Percentiles rank a stretch among this genome's conserved stretches.
phyloP scores from a whole-genome alignment of 1,140 invertebrate species.

The Heliconius himera region DNA sequence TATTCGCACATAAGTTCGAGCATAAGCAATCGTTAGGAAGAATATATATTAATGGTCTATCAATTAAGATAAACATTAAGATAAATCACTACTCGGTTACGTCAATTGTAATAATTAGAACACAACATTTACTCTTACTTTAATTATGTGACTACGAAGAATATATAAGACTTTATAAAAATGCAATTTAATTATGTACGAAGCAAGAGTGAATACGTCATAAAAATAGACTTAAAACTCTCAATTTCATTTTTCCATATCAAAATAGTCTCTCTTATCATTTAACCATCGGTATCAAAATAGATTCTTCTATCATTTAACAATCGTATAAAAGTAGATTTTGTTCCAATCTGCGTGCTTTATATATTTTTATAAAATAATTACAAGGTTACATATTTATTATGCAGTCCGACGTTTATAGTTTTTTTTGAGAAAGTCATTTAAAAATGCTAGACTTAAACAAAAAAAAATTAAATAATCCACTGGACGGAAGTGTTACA shows the following conservation, averaged over 20 bases:
- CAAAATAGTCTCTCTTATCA: conserved; percentile 7
- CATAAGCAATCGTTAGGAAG: not conserved
- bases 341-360: not conserved
- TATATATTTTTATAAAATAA: not conserved
- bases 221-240: not conserved
- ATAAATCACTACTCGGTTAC: not conserved
- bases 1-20: not conserved
- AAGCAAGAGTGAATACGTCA: not conserved
- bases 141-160: not conserved
- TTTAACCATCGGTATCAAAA: conserved; percentile 7
- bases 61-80: not conserved
- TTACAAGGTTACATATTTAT: not conserved
- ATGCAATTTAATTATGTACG: not conserved
- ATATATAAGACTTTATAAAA: not conserved
- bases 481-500: conserved; percentile 25
- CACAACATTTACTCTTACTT: conserved; percentile 1
- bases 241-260: conserved; percentile 1
- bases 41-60: not conserved
- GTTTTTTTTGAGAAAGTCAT: not conserved
- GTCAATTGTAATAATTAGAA: not conserved
- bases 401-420: not conserved
- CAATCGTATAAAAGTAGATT: not conserved
- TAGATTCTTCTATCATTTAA: conserved; percentile 7
- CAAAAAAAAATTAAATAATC: not conserved
- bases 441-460: not conserved